Evolutionary conservation across 2,113 vertebrate species (phyloP).

Genomic region (Telmatochromis brichardi): DNA sequence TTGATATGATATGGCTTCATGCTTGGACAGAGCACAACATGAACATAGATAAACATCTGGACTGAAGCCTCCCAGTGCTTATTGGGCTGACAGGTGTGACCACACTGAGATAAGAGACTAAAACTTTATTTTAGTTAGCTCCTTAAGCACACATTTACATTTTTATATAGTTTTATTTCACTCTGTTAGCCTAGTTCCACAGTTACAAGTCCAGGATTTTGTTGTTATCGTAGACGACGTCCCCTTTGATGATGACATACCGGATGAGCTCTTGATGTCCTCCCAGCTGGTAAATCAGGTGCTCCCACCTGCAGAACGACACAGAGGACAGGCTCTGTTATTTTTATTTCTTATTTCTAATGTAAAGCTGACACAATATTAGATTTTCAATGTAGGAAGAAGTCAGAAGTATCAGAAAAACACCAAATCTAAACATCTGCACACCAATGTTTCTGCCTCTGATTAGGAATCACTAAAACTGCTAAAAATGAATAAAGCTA

Average conservation of each 20-base stretch:
- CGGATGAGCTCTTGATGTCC: conserved; percentile 85
- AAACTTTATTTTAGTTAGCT: neutral
- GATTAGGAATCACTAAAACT: neutral
- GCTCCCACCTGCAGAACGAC: conserved; percentile 82
- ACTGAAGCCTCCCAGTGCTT: neutral
- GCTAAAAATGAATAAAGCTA: neutral
- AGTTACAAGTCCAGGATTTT: conserved; percentile 52
- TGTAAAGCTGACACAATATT: neutral
- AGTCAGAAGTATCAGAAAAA: neutral
- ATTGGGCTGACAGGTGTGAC: neutral
- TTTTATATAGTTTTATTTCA: neutral
- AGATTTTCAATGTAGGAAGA: neutral
- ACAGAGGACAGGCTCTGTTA: neutral
- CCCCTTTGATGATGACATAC: conserved; percentile 86
- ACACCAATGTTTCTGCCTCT: neutral
- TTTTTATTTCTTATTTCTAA: neutral
- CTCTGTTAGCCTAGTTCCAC: neutral
- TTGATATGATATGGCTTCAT: neutral
- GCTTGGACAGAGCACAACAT: neutral
- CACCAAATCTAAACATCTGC: neutral
- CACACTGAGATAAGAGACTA: neutral
- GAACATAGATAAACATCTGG: neutral
- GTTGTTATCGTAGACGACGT: conserved; percentile 78
- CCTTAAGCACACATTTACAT: neutral
- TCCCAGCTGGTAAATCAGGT: conserved; percentile 95